A percentile compares a stretch with the other conserved stretches of the same genome.
phyloP scores from a whole-genome alignment of 1,140 invertebrate genomes.

The Zaprionus taronus region DNA sequence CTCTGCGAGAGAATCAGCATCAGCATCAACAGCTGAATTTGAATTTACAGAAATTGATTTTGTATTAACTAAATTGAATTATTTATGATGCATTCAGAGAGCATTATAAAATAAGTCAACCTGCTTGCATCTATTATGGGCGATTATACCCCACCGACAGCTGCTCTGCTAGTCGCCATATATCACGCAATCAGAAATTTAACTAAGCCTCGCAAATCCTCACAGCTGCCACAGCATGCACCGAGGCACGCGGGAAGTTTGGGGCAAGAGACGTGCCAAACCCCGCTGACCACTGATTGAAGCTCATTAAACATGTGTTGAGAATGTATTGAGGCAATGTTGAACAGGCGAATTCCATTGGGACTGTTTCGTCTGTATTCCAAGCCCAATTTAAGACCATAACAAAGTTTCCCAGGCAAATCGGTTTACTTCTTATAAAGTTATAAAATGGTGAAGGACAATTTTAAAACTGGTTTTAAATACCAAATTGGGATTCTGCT shows the following conservation, averaged over 20 bases:
- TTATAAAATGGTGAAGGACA: background rate
- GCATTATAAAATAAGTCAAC: slow-evolving; percentile 61
- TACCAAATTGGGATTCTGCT: no score
- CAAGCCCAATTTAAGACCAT: background rate
- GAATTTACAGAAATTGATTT: slow-evolving; percentile 73
- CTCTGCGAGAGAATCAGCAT: slow-evolving; percentile 22
- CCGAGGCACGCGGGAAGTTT: background rate
- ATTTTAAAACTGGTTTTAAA: no score
- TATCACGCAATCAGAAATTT: slow-evolving; percentile 48
- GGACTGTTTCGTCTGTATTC: background rate
- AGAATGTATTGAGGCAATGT: background rate
- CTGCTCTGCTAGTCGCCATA: slow-evolving; percentile 40
- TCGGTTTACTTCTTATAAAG: background rate
- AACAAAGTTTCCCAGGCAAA: background rate
- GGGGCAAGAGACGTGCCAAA: background rate
- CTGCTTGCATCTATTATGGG: slow-evolving; percentile 41
- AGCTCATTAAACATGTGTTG: slow-evolving; percentile 4
- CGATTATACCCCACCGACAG: slow-evolving; percentile 45
- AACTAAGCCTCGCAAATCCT: slow-evolving; percentile 45
- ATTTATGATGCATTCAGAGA: slow-evolving; percentile 67
- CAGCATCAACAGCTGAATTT: slow-evolving; percentile 34
- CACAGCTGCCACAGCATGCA: slow-evolving; percentile 36
- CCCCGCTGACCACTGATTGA: slow-evolving; percentile 17
- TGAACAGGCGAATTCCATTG: background rate
- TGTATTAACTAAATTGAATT: slow-evolving; percentile 79